phyloP scores from a whole-genome alignment of 2,888 invertebrate species.

The Ceraclea dissimilis region DNA sequence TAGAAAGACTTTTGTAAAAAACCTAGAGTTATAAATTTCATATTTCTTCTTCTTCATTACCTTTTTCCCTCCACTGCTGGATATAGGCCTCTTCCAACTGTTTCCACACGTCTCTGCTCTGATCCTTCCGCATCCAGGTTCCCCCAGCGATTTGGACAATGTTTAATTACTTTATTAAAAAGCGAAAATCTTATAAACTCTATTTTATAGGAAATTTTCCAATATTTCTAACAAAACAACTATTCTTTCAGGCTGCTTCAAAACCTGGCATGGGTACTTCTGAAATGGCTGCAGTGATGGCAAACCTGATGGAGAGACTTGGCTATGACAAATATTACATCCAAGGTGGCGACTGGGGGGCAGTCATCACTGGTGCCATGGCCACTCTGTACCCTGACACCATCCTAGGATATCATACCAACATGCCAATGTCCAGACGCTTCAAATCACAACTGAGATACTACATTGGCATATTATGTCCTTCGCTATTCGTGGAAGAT shows the following conservation, averaged over 20 bases:
- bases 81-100: too few species aligned
- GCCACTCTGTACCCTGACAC: conserved; percentile 47
- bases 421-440: conserved; percentile 45
- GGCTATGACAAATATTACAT: conserved; percentile 58
- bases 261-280: conserved; percentile 51
- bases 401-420: conserved; percentile 50
- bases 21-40: too few species aligned
- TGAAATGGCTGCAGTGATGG: conserved; percentile 50
- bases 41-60: too few species aligned
- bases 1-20: too few species aligned
- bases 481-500: conserved; percentile 42
- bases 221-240: too few species aligned
- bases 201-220: too few species aligned
- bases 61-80: too few species aligned
- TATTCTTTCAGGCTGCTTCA: conserved; percentile 43
- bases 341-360: conserved; percentile 68
- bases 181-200: too few species aligned
- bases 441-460: conserved; percentile 37
- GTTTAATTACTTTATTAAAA: too few species aligned
- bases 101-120: too few species aligned
- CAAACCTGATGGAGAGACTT: conserved; percentile 63
- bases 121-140: too few species aligned
- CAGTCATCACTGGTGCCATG: conserved; percentile 44
- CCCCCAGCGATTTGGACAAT: too few species aligned
- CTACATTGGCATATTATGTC: conserved; percentile 41